phyloP scores from a whole-genome alignment of 1,140 invertebrate genomes.

The Diprion similis region DNA sequence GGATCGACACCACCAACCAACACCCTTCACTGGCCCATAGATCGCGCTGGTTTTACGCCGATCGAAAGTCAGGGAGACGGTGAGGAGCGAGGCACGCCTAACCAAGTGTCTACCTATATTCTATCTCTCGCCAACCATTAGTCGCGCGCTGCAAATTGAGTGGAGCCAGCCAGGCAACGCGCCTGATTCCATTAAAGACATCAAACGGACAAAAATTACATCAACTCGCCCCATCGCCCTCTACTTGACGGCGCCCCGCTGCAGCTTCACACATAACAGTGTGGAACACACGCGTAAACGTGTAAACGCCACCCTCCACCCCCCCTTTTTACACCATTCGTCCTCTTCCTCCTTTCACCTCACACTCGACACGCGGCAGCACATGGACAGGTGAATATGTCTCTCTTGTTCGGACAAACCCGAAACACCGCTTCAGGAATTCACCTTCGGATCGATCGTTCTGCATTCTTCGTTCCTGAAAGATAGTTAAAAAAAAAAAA shows the following conservation, averaged over 20 bases:
- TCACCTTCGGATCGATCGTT: neutral
- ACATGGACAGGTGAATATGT: neutral
- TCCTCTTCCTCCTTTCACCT: neutral
- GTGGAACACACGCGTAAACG: neutral
- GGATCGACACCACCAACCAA: neutral
- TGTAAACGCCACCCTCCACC: neutral
- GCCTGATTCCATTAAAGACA: constrained; percentile 62
- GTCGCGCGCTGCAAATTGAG: constrained; percentile 60
- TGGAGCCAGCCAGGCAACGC: constrained; percentile 59
- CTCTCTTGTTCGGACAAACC: neutral
- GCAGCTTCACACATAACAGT: neutral
- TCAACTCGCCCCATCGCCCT: constrained; percentile 36
- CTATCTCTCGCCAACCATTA: constrained; percentile 56
- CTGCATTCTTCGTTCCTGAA: neutral
- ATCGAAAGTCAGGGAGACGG: neutral
- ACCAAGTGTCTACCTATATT: constrained; percentile 14
- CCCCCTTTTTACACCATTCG: no score
- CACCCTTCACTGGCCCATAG: neutral
- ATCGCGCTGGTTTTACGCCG: neutral
- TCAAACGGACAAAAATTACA: constrained; percentile 63
- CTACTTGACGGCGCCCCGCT: neutral
- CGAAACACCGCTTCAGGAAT: neutral
- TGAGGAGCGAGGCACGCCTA: neutral
- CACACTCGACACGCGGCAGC: neutral
- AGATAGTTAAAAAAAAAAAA: neutral